A percentile compares a stretch with the other conserved stretches of the same genome.
Conservation (phyloP, 2,888 invertebrate species). For the Lottia gigantea region DNA sequence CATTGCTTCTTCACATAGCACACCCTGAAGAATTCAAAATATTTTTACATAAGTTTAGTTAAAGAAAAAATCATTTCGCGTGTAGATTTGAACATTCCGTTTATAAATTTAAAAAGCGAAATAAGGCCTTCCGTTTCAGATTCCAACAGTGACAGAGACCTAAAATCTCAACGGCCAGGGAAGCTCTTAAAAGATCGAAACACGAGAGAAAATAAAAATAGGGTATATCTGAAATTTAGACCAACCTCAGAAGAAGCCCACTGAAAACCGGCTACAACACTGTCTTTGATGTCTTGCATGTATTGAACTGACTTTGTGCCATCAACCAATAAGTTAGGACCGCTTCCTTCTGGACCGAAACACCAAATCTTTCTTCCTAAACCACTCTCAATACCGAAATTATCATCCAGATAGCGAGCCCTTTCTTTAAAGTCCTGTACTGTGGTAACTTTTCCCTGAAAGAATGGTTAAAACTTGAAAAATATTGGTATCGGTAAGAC, state of each 20-base stretch:
- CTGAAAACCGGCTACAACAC: slow-evolving; percentile 95
- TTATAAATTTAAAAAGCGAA: too few species aligned
- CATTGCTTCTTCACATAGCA: slow-evolving; percentile 97
- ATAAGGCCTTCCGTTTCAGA: too few species aligned
- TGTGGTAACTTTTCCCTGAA: slow-evolving; percentile 87
- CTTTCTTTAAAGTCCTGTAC: slow-evolving; percentile 97
- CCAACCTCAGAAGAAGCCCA: slow-evolving; percentile 96
- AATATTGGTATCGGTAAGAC: too few species aligned
- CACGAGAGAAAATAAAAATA: not conserved
- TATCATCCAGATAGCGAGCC: slow-evolving; percentile 92
- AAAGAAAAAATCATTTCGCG: too few species aligned
- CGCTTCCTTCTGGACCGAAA: slow-evolving; percentile 98
- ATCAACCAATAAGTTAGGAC: slow-evolving; percentile 96
- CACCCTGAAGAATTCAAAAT: slow-evolving; percentile 75
- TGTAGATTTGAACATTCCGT: too few species aligned
- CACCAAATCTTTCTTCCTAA: slow-evolving; percentile 99
- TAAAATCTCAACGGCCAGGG: too few species aligned
- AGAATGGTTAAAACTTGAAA: too few species aligned
- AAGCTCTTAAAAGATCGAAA: too few species aligned
- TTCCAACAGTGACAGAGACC: too few species aligned
- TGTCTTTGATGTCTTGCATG: slow-evolving; percentile 99
- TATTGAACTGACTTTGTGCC: slow-evolving; percentile 99
- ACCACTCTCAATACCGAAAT: slow-evolving; percentile 95
- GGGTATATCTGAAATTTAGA: not conserved
- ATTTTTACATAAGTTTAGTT: too few species aligned